Evolutionary conservation across 2,113 vertebrate species (phyloP).

Genomic region (Phylloscopus trochiloides): DNA sequence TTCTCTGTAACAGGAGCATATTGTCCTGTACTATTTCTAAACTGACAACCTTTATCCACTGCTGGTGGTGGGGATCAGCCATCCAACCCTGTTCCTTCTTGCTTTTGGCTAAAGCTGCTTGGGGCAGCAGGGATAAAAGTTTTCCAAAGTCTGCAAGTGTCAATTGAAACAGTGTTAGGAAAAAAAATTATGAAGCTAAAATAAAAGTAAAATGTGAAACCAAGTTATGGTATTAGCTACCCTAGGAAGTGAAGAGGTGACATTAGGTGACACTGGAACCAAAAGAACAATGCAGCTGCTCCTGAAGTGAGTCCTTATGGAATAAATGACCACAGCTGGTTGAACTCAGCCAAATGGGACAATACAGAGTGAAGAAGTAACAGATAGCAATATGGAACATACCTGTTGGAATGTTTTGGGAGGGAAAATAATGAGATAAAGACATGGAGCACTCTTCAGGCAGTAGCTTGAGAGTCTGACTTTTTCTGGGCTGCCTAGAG

Average conservation of each 20-base stretch:
- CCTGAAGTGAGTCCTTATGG: background rate
- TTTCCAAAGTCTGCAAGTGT: background rate
- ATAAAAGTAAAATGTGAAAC: background rate
- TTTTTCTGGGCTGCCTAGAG: background rate
- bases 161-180: background rate
- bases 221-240: background rate
- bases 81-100: background rate
- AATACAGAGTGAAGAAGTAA: background rate
- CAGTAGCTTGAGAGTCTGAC: background rate
- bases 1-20: background rate
- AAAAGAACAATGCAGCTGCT: background rate
- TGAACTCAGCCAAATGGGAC: background rate
- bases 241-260: rapidly evolving
- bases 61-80: background rate
- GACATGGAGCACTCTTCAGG: background rate
- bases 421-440: background rate
- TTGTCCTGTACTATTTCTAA: background rate
- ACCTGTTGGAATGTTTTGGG: rapidly evolving
- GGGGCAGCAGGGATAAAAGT: background rate
- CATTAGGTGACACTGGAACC: background rate
- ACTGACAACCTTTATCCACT: background rate
- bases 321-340: background rate
- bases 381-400: background rate
- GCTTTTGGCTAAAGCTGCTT: background rate
- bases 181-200: background rate